Evolutionary conservation across 2,888 invertebrate genomes (phyloP).

Genomic region (Alsophila aescularia): DNA sequence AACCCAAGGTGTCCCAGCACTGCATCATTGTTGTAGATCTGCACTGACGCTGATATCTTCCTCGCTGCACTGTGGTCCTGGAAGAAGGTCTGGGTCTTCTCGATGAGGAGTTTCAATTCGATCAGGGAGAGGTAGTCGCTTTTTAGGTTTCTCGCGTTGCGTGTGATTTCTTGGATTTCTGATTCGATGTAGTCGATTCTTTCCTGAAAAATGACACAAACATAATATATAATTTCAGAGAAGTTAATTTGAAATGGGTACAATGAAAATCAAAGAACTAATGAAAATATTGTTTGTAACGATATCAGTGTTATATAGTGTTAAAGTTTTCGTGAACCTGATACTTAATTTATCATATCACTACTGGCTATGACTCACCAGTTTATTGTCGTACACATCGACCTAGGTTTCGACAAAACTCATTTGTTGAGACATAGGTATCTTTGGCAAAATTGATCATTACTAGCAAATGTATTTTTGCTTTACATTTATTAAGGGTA

Average conservation of each 20-base stretch:
- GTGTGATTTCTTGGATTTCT: slow-evolving; percentile 79
- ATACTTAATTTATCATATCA: too few relatives aligned
- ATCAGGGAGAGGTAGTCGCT: slow-evolving; percentile 73
- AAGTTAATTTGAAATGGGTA: too few relatives aligned
- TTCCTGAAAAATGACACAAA: slow-evolving; percentile 71
- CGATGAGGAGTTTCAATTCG: slow-evolving; percentile 73
- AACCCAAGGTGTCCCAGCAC: slow-evolving; percentile 75
- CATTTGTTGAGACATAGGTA: too few relatives aligned
- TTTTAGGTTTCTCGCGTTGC: slow-evolving; percentile 75
- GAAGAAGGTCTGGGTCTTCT: slow-evolving; percentile 78
- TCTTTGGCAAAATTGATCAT: too few relatives aligned
- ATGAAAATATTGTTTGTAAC: too few relatives aligned
- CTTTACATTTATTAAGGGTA: background rate
- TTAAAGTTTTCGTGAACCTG: too few relatives aligned
- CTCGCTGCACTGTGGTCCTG: slow-evolving; percentile 86
- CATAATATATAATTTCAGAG: background rate
- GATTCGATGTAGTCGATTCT: slow-evolving; percentile 81
- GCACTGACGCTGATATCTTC: slow-evolving; percentile 76
- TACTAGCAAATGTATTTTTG: background rate
- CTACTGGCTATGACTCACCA: too few relatives aligned
- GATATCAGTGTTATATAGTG: too few relatives aligned
- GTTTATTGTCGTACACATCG: too few relatives aligned
- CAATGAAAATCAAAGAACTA: too few relatives aligned
- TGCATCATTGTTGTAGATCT: slow-evolving; percentile 74
- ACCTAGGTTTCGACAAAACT: too few relatives aligned